These are phyloP conservation scores for Charadrius vociferus DNA, from an alignment of 2,113 vertebrate genomes.

Conservation along the genomic window DNA sequence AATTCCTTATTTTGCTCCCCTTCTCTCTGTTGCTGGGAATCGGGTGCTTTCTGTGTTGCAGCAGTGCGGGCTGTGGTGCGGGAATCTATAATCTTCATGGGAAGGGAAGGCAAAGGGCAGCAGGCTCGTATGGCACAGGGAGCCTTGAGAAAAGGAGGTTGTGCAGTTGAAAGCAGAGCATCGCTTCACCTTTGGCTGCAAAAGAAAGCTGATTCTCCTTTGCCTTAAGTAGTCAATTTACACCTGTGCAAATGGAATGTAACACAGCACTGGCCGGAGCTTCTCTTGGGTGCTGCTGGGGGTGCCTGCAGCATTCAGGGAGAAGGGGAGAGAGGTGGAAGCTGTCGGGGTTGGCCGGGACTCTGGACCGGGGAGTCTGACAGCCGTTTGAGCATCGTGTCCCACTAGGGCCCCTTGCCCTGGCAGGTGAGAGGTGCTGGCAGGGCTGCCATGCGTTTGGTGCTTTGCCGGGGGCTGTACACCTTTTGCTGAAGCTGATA, in stretches of 20 bases:
- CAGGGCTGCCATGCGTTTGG: not conserved
- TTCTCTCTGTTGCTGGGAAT: not conserved
- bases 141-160: not conserved
- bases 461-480: not conserved
- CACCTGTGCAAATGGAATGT: not conserved
- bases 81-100: not conserved
- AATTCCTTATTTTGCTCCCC: not conserved
- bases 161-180: not conserved
- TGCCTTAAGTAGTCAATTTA: not conserved
- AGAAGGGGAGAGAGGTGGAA: not conserved
- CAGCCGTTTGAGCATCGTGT: not conserved
- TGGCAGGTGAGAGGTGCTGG: not conserved
- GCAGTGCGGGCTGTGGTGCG: not conserved
- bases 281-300: not conserved
- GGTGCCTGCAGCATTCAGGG: not conserved
- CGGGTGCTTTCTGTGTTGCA: not conserved
- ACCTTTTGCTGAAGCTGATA: not conserved
- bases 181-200: not conserved
- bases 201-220: constrained; percentile 11
- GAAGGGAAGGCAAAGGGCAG: not conserved
- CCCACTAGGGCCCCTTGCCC: not conserved
- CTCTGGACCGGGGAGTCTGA: not conserved
- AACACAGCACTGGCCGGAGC: not conserved
- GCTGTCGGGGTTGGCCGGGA: accelerated
- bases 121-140: accelerated